These are phyloP conservation scores for Microtus oregoni DNA, from an alignment of 2,113 vertebrate genomes.

Conservation along the genomic window DNA sequence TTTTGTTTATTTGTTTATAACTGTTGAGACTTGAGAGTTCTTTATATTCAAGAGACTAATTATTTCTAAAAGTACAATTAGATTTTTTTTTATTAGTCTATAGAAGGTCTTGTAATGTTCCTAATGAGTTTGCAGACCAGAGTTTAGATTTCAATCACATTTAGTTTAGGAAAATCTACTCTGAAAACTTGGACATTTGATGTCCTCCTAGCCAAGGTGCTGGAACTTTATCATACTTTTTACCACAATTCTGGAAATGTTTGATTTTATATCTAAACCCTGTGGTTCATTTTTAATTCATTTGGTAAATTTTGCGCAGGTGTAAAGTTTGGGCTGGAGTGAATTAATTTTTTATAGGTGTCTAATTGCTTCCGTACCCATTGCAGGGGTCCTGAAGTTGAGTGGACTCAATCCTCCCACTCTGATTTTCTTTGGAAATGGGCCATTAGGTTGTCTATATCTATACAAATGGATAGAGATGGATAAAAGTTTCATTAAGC, in stretches of 20 bases:
- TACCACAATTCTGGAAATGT: neutral
- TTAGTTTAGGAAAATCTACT: neutral
- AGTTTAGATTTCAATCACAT: neutral
- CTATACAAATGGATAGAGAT: neutral
- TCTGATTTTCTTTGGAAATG: neutral
- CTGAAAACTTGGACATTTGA: neutral
- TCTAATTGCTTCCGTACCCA: neutral
- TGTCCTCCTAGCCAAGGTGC: no score
- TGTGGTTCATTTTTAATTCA: neutral
- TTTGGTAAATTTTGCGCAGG: neutral
- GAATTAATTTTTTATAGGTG: neutral
- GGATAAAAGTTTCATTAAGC: neutral
- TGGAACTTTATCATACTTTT: neutral
- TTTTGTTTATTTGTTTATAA: constrained; percentile 31
- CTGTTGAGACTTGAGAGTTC: neutral
- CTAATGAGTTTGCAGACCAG: neutral
- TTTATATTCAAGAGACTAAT: neutral
- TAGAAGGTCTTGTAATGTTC: neutral
- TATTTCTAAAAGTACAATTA: neutral
- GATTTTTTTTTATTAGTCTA: neutral
- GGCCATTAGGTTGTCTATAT: neutral
- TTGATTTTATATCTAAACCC: neutral
- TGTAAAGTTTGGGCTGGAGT: neutral
- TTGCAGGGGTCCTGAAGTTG: neutral
- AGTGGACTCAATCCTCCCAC: neutral